Evolutionary conservation across 1,140 invertebrate genomes (phyloP).

Genomic region (Chironomus striatipennis): DNA sequence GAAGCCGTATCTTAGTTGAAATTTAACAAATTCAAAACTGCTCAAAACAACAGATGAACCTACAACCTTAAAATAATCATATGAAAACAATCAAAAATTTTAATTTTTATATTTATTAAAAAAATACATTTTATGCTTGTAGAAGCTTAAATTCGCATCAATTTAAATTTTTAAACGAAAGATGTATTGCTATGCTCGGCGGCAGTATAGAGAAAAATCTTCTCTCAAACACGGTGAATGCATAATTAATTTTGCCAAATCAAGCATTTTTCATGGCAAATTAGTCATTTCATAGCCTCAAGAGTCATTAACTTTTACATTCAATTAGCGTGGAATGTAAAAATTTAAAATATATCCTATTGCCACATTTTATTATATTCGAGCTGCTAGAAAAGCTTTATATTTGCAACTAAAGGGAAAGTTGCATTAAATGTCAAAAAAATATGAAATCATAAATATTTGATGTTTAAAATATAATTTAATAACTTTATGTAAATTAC

Average conservation of each 20-base stretch:
- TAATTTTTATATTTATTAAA: too few relatives aligned
- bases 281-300: conserved; percentile 8
- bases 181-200: too few relatives aligned
- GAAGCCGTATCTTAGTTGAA: too few relatives aligned
- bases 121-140: too few relatives aligned
- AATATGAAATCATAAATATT: neutral
- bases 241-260: conserved; percentile 10
- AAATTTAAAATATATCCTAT: neutral
- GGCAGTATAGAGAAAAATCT: too few relatives aligned
- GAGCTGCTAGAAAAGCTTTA: neutral
- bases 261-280: conserved; percentile 13
- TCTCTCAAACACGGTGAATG: neutral
- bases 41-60: too few relatives aligned
- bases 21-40: too few relatives aligned
- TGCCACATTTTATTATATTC: too few relatives aligned
- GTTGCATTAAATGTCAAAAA: neutral
- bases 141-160: too few relatives aligned
- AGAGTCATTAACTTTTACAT: neutral
- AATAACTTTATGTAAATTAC: conserved; percentile 1
- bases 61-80: too few relatives aligned
- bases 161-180: too few relatives aligned
- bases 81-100: too few relatives aligned
- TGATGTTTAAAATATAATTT: neutral
- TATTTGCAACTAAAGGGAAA: neutral
- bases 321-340: neutral